A percentile compares a stretch with the other conserved stretches of the same genome.
Evolutionary conservation across 1,140 invertebrate genomes (phyloP).

Genomic region (Olivierus martensii): DNA sequence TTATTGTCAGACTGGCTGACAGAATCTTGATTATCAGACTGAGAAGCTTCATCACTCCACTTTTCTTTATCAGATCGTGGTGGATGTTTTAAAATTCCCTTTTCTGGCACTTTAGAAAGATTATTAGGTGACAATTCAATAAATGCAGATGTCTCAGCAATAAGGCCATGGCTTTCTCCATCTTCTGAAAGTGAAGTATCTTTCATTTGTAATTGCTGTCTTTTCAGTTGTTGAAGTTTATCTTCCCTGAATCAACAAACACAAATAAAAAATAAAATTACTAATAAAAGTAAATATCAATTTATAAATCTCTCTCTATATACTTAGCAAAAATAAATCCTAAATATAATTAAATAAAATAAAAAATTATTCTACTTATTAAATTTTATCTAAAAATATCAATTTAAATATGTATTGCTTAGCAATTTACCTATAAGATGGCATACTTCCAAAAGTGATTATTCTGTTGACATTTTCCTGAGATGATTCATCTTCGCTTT

Average conservation of each 20-base stretch:
- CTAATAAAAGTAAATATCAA: neutral
- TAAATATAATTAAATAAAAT: too few relatives aligned
- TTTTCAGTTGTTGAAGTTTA: constrained; percentile 22
- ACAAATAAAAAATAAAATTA: neutral
- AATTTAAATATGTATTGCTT: constrained; percentile 16
- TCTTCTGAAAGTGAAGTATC: constrained; percentile 12
- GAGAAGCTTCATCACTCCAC: constrained; percentile 48
- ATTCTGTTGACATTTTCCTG: constrained; percentile 51
- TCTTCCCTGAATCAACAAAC: constrained; percentile 17
- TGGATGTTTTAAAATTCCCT: constrained; percentile 64
- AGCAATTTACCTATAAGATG: constrained; percentile 55
- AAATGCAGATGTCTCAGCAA: constrained; percentile 60
- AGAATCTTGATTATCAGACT: constrained; percentile 44
- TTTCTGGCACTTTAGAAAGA: constrained; percentile 57
- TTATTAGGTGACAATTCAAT: constrained; percentile 63
- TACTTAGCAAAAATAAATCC: too few relatives aligned
- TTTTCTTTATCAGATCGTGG: constrained; percentile 47
- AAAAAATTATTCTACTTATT: too few relatives aligned
- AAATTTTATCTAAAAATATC: too few relatives aligned
- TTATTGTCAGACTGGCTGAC: constrained; percentile 21
- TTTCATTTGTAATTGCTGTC: constrained; percentile 16
- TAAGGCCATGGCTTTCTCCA: constrained; percentile 5
- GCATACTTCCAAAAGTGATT: constrained; percentile 58
- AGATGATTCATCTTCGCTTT: constrained; percentile 40
- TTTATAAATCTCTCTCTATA: too few relatives aligned